Base-by-base conservation (phyloP, 1,140 invertebrate species). In the Muscidifurax raptorellus region DNA sequence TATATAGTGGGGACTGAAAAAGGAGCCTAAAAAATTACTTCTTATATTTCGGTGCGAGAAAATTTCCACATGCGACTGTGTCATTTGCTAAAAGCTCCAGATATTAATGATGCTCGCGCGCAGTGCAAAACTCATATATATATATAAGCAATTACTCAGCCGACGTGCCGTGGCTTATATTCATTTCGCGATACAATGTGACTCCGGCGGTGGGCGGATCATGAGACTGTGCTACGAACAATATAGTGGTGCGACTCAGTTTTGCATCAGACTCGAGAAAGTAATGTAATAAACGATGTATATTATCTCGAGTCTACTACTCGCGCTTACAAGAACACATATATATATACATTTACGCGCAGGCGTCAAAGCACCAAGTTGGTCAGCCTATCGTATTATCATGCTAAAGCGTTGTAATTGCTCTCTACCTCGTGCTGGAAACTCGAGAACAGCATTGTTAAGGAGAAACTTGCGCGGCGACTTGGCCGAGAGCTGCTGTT, bases 371-470 rank as follows among this genome's bases (percentile, higher is more conserved):
- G 66, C 25, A n/a, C 2, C 13, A 69, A 69, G 66, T 47, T 72
- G 67, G 67, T n/a, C 28, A 27, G 59, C 36, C 44, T 36, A 82
- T 82, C 80, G 36, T 67, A 67, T 83, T 76, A 83, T 77, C 32
- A 44, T 44, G 72, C 32, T 67, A 76, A 83, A 83, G 59, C 69
- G 52, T 67, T 47, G 74, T 77, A 83, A 83, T 83, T 83, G 32
- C 32, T 67, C 12, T 25, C 27, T 10, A 77, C 74, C 10, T 67
- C 71, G 81, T 10, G 36, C 36, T 44, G 12, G 59, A 67, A 83
- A 83, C 59, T 77, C 59, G 36, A 83, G 25, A 77, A 77, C 74
- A 36, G 78, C 30, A 80, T 82, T 82, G 83, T 76, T 47, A 86
- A 78, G 30, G 74, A 47, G 52, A 78, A 78, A 78, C 66, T 66